Evolutionary conservation across 1,140 invertebrate species (phyloP), one percentile per base, ranked within the genome.

Genomic region (Cardiocondyla obscurior): DNA sequence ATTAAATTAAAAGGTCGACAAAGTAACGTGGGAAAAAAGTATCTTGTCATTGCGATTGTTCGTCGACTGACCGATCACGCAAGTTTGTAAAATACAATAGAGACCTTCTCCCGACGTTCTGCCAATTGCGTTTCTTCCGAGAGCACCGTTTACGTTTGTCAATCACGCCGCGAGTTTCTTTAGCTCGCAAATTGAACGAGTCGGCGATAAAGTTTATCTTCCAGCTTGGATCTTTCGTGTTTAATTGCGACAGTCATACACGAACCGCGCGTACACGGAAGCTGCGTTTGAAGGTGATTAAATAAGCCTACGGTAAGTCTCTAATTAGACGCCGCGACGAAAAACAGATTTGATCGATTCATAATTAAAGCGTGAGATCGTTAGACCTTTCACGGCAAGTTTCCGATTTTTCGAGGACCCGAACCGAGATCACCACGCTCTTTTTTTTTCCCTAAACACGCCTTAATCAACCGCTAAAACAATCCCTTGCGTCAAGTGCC

Each of bases 1-100:
- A 81, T 60, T 73, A 36, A 14, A 42, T 81, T 73, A 39, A 81
- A 57, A 72, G 67, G 67, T 81, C 53, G 79, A 73, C 5, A 53
- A 39, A 33, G 33, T 30, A 2, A 77, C 19, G 46, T 30, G 42
- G 44, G 19, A 42, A 70, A 81, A 76, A 81, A 70, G 51, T 55
- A 70, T 22, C n/a, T 33, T 49, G 8, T 81, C 49, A 81, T 57
- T 53, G 25, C 39, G n/a, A n/a, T n/a, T n/a, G 62, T 53, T 28
- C 62, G 12, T 55, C 72, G 57, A 49, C 22, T 58, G 73, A 64
- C 46, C 58, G 57, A 76, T 76, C 73, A 76, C 57, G 58, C 57
- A 10, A 76, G 33, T 49, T 46, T 42, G 25, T 49, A 64, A 30
- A 19, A 64, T 64, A 76, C 42, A 76, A 76, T 36, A 36, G 39